A percentile compares a stretch with the other conserved stretches of the same genome.
Conservation (phyloP, 2,797 vertebrate genomes). For the Cirrhinus mrigala region DNA sequence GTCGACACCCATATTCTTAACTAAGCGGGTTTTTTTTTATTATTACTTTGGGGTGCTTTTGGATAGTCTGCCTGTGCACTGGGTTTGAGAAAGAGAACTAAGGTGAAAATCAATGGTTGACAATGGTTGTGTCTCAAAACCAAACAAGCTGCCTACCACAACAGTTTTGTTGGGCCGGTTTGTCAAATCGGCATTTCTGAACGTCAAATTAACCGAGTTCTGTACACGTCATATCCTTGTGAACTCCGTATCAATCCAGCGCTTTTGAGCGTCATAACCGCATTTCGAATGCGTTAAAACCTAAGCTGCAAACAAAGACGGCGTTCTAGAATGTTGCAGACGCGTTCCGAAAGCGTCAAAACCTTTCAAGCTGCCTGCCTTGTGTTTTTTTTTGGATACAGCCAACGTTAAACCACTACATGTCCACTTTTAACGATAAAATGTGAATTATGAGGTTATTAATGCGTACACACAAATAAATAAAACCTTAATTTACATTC, state of each 20-base stretch:
- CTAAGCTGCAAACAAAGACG: no score
- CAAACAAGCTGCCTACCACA: not conserved
- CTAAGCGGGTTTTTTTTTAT: not conserved
- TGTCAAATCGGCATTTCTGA: not conserved
- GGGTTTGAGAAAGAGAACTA: slow-evolving; percentile 54
- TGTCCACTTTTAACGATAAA: not conserved
- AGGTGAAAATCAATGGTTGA: not conserved
- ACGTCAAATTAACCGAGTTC: not conserved
- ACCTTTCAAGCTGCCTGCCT: not conserved
- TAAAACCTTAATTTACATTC: not conserved
- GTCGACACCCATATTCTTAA: no score
- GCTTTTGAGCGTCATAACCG: not conserved
- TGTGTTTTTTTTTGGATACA: not conserved
- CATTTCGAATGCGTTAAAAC: not conserved
- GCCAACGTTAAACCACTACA: not conserved
- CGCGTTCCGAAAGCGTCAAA: not conserved
- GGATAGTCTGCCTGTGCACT: slow-evolving; percentile 77
- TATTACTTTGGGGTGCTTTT: not conserved
- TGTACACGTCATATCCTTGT: no score
- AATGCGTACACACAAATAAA: not conserved
- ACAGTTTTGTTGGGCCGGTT: not conserved
- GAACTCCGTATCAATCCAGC: not conserved
- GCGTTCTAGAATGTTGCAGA: not conserved
- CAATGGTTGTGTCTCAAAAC: not conserved
- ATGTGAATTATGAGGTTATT: not conserved